Conservation (phyloP, 2,113 vertebrate species). For the Mesoclemmys tuberculata region DNA sequence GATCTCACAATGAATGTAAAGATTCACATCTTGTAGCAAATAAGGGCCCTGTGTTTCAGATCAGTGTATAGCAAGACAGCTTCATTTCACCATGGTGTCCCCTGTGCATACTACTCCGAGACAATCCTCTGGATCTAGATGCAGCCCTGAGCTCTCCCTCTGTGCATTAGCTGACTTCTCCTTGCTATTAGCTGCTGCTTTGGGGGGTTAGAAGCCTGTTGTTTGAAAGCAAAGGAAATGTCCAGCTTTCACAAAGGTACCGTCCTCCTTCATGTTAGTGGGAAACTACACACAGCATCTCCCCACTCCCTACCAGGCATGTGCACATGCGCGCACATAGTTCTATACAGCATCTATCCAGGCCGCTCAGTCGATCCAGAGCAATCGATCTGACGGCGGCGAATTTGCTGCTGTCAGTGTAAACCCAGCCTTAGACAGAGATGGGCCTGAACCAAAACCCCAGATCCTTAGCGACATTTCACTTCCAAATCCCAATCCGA, state of each 20-base stretch:
- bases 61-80: conserved; percentile 17
- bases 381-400: too few species aligned
- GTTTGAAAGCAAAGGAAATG: conserved; percentile 62
- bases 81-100: background rate
- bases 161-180: too few species aligned
- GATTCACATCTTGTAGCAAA: background rate
- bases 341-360: too few species aligned
- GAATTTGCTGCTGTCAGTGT: too few species aligned
- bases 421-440: too few species aligned
- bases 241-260: conserved; percentile 45
- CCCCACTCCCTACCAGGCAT: background rate
- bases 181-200: conserved; percentile 39
- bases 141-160: background rate
- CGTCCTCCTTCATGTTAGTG: background rate
- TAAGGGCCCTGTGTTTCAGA: background rate
- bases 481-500: rapidly evolving
- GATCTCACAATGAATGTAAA: background rate
- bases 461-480: background rate
- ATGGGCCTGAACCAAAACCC: conserved; percentile 13
- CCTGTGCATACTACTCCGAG: background rate
- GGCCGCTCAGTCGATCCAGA: too few species aligned
- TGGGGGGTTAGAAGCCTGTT: conserved; percentile 50
- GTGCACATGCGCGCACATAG: background rate
- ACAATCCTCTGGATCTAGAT: conserved; percentile 25
- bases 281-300: conserved; percentile 33